Evolutionary conservation across 2,113 vertebrate species (phyloP), one percentile per base, ranked within the genome.

Genomic region (Trinectes maculatus): DNA sequence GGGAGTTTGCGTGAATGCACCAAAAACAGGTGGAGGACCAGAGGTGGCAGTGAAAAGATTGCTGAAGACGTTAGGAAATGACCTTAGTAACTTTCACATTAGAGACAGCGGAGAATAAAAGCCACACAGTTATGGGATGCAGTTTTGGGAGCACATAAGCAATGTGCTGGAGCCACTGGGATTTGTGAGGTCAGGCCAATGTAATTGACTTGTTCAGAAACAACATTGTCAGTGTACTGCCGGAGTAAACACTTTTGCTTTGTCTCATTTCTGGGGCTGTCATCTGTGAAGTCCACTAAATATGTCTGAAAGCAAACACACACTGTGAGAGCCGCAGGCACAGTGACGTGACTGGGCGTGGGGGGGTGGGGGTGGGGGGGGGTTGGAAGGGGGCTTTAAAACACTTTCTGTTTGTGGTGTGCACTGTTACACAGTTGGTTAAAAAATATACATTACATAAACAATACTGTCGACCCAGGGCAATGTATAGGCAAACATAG

Each of bases 51-150:
- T 63, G 74, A 75, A 58, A 61, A 58, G 51, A 66, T 58, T 81
- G 70, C 49, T 53, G 61, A 22, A 65, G 73, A 72, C 44, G n/a
- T 75, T 74, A 57, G 52, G 55, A 69, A 67, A 81, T 76, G 62
- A 74, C 24, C 51, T 70, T 57, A 46, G 71, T 47, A 72, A 69
- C 64, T 76, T 74, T 70, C 31, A 55, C 29, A 42, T 44, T 16
- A 34, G 48, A 43, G 37, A 34, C 16, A 46, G 39, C 0, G 6
- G 65, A 42, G 21, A 37, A 67, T 4, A 51, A 29, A 64, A 55
- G 71, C 31, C 31, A 48, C 81, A 62, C 46, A 52, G 64, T 60
- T 68, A 77, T 16, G 52, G 56, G 31, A 56, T 70, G 29, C 34
- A 48, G 53, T 57, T 51, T 52, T 28, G 36, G 63, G 46, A 37